Percentiles rank a stretch among this genome's conserved stretches.
These are phyloP conservation scores for Stomatorhinus walkeri DNA, from an alignment of 2,797 vertebrate species.

Conservation along the genomic window DNA sequence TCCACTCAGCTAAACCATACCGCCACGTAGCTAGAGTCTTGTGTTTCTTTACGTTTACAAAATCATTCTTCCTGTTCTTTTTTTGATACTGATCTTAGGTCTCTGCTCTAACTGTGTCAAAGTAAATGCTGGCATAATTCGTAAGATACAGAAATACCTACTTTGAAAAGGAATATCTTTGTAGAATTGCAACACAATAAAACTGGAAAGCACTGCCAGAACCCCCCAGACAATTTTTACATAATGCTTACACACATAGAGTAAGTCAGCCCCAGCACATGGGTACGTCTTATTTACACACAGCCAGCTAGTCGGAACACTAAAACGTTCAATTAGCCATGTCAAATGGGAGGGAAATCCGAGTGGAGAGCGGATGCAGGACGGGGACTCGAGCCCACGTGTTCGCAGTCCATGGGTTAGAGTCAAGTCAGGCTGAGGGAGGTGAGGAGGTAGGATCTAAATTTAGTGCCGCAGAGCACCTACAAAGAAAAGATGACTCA, in stretches of 20 bases:
- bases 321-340: background rate
- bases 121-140: background rate
- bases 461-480: constrained; percentile 35
- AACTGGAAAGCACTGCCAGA: background rate
- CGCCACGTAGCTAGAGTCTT: background rate
- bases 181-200: background rate
- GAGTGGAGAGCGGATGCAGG: background rate
- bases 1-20: background rate
- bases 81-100: background rate
- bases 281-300: background rate
- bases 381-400: background rate
- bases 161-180: background rate
- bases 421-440: constrained; percentile 6
- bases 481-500: constrained; percentile 43
- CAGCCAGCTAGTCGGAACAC: background rate
- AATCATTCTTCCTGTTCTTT: background rate
- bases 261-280: background rate
- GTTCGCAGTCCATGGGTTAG: background rate
- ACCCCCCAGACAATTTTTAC: background rate
- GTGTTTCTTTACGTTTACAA: background rate
- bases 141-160: background rate
- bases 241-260: background rate
- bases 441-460: constrained; percentile 22
- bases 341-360: background rate
- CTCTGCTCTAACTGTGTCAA: background rate